Base-by-base conservation (phyloP, 1,140 invertebrate species). In the Drosophila parvula region DNA sequence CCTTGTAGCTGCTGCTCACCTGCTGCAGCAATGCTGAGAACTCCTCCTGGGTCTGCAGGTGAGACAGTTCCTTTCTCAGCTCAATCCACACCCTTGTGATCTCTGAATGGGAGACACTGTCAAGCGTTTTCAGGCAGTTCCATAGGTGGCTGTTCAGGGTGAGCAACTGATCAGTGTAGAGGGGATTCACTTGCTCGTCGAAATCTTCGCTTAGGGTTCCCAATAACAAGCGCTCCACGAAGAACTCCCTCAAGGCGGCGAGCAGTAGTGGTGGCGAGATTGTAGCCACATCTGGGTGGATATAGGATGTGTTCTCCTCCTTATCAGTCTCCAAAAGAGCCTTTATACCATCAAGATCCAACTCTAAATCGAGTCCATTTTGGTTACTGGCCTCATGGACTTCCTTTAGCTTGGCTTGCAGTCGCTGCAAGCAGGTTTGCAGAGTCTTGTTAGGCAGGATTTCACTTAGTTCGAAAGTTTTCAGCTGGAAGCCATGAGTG, bases 131-230 rank as follows among this genome's bases (percentile, higher is more conserved):
- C 1, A 91, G 51, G 16, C 91, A 76, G 2, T 73, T 69, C 76
- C 81, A 79, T 0, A 78, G 59, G 4, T 62, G 64, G 8, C 57
- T 51, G 50, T 85, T 90, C 0, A 86, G 44, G 3, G 81, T 79
- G 1, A 71, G 12, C 18, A 90, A 14, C 43, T 89, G 77, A 7
- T 91, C 90, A 3, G 60, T 71, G 40, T 86, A 91, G 16, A 78
- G 40, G 12, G 61, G 64, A 63, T 89, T 89, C 4, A 88, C 40
- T 41, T 80, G 34, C 28, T 88, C 60, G 41, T 67, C 59, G 7
- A 63, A 88, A n/a, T 86, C 77, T 10, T 34, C 70, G 30, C 7
- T 53, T 8, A 11, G 27, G 44, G 22, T 68, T 34, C 28, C 77
- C 1, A 27, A 68, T 2, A 88, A 30, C 2, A 79, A 58, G 10